These are phyloP conservation scores for Zaprionus davidi DNA, from an alignment of 1,140 invertebrate genomes.

Conservation along the genomic window DNA sequence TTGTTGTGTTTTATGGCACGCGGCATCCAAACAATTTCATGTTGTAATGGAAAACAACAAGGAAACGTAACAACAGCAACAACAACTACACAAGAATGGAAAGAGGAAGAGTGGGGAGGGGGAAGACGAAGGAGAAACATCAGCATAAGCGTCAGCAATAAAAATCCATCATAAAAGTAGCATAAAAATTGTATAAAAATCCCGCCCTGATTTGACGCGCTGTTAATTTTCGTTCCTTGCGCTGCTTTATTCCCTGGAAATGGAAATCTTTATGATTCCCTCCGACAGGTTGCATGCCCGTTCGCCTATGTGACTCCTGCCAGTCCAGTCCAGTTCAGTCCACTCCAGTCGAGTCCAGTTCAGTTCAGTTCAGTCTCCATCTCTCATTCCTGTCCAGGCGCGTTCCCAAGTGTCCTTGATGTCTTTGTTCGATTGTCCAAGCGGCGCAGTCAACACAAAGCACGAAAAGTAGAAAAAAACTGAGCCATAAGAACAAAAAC, in stretches of 20 bases:
- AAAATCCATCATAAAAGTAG: constrained; percentile 73
- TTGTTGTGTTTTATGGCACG: constrained; percentile 59
- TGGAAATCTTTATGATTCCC: constrained; percentile 64
- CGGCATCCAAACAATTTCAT: constrained; percentile 72
- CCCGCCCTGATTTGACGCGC: constrained; percentile 73
- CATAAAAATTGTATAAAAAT: constrained; percentile 68
- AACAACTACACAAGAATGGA: background rate
- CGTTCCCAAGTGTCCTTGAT: constrained; percentile 64
- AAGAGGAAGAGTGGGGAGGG: background rate
- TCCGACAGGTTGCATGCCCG: constrained; percentile 52
- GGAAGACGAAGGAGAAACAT: constrained; percentile 35
- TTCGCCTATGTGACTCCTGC: background rate
- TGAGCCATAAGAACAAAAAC: constrained; percentile 5
- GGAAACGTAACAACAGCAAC: background rate
- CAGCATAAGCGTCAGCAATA: constrained; percentile 67
- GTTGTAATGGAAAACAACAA: constrained; percentile 36
- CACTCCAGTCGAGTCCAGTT: no score
- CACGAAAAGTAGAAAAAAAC: constrained; percentile 27
- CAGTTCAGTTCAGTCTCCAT: background rate
- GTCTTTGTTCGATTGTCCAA: constrained; percentile 49
- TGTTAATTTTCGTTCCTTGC: constrained; percentile 66
- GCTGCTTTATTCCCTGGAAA: constrained; percentile 30
- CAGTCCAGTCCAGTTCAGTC: background rate
- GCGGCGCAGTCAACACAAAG: constrained; percentile 13
- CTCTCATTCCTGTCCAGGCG: background rate